Conservation (phyloP, 1,140 invertebrate genomes). For the Ceratosolen solmsi region DNA sequence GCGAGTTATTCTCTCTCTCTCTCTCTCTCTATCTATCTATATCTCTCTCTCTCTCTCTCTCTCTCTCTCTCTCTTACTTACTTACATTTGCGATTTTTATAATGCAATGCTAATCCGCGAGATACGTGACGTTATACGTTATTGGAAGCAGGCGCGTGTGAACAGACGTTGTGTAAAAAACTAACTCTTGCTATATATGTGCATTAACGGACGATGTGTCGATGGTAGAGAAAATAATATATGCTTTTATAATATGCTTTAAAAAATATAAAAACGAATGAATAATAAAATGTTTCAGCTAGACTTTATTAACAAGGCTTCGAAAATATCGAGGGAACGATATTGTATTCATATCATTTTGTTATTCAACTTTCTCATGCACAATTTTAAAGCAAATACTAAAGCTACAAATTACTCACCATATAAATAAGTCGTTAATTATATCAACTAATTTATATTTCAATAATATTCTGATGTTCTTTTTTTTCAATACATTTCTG, state of each 20-base stretch:
- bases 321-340: too few species aligned
- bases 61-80: background rate
- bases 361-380: too few species aligned
- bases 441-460: too few species aligned
- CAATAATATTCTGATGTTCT: too few species aligned
- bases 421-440: too few species aligned
- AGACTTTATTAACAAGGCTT: background rate
- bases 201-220: background rate
- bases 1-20: slow-evolving; percentile 28
- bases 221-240: background rate
- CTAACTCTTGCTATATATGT: background rate
- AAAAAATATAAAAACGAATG: background rate
- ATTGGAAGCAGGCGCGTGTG: slow-evolving; percentile 33
- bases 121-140: slow-evolving; percentile 46
- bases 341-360: too few species aligned
- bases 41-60: background rate
- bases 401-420: too few species aligned
- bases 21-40: slow-evolving; percentile 33
- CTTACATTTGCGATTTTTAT: slow-evolving; percentile 45
- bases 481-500: too few species aligned
- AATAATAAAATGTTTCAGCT: background rate
- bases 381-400: too few species aligned
- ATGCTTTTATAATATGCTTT: background rate
- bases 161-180: slow-evolving; percentile 23
- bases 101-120: slow-evolving; percentile 66